These are phyloP conservation scores for Buathra laborator DNA, from an alignment of 2,888 invertebrate species.

Conservation along the genomic window DNA sequence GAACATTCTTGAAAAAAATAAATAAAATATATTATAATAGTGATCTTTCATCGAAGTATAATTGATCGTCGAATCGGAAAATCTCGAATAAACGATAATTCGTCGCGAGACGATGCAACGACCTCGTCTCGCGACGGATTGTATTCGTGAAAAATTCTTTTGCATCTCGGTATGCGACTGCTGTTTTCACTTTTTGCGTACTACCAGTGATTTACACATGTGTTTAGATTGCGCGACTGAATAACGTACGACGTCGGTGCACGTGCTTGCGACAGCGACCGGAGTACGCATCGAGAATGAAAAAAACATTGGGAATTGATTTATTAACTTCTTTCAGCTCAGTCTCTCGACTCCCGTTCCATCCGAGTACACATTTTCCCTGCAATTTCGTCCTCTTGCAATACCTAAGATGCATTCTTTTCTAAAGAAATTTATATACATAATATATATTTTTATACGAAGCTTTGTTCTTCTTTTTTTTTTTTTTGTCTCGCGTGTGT, in stretches of 20 bases:
- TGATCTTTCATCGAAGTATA: slow-evolving; percentile 5
- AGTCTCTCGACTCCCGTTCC: slow-evolving; percentile 50
- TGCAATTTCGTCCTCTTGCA: slow-evolving; percentile 70
- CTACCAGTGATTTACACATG: slow-evolving; percentile 36
- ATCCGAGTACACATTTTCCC: slow-evolving; percentile 31
- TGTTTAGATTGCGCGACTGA: background rate
- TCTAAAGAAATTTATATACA: slow-evolving; percentile 71
- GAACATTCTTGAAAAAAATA: slow-evolving; percentile 32
- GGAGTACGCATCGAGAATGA: slow-evolving; percentile 18
- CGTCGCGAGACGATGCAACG: slow-evolving; percentile 74
- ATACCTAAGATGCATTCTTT: slow-evolving; percentile 77
- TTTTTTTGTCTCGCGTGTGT: slow-evolving; percentile 24
- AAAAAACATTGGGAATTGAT: slow-evolving; percentile 49
- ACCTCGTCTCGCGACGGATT: slow-evolving; percentile 78
- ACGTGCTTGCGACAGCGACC: slow-evolving; percentile 7
- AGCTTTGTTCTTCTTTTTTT: slow-evolving; percentile 57
- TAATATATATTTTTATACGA: slow-evolving; percentile 72
- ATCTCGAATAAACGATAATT: slow-evolving; percentile 77
- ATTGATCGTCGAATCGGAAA: slow-evolving; percentile 80
- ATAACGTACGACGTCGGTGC: slow-evolving; percentile 15
- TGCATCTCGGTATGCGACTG: slow-evolving; percentile 43
- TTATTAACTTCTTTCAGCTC: slow-evolving; percentile 29
- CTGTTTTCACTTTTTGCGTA: slow-evolving; percentile 39
- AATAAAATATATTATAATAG: no score
- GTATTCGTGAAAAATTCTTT: slow-evolving; percentile 75